A percentile compares a stretch with the other conserved stretches of the same genome.
phyloP scores from a whole-genome alignment of 2,113 vertebrate genomes.

The Cervus canadensis region DNA sequence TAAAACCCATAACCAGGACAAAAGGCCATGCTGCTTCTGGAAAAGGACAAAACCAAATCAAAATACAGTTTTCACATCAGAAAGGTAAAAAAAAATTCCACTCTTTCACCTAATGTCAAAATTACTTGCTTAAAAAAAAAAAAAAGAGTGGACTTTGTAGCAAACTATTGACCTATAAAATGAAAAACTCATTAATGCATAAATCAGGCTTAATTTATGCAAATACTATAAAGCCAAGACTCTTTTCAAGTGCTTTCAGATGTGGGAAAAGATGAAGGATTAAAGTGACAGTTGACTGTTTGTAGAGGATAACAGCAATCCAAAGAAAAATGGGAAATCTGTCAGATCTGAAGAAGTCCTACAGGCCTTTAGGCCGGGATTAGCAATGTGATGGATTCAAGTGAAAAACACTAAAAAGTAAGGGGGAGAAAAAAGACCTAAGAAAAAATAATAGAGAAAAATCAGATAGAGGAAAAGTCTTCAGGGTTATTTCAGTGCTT shows the following conservation, averaged over 20 bases:
- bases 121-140: neutral
- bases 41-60: neutral
- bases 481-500: neutral
- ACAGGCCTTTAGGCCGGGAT: neutral
- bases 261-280: constrained; percentile 4
- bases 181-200: constrained; percentile 28
- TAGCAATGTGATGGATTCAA: neutral
- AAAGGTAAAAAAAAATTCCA: neutral
- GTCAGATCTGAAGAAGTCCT: neutral
- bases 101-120: neutral
- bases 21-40: neutral
- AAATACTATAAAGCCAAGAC: constrained; percentile 30
- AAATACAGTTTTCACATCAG: neutral
- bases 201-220: constrained; percentile 39
- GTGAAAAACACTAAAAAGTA: neutral
- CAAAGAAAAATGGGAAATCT: neutral
- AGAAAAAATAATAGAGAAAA: neutral
- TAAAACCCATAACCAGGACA: neutral
- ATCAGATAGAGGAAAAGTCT: neutral
- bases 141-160: neutral
- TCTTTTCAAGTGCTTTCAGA: constrained; percentile 27
- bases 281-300: neutral
- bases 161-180: constrained; percentile 1
- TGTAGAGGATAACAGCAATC: neutral
- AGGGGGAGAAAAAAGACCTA: neutral